Evolutionary conservation across 2,888 invertebrate species (phyloP), one percentile per base, ranked within the genome.

Genomic region (Brachypterus glaber): DNA sequence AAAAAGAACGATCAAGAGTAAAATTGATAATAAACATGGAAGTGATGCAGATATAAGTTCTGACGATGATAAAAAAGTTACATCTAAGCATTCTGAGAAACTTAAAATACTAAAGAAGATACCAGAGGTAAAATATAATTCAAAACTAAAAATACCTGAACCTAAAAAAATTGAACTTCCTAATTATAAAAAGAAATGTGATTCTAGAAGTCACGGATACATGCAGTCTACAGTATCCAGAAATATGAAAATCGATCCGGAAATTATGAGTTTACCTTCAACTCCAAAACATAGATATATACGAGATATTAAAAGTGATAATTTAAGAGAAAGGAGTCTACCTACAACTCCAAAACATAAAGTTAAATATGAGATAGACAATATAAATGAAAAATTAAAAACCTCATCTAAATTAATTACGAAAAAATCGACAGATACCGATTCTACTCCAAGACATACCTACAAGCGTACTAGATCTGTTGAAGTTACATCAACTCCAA

Each of bases 191-290:
- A 27, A n/a, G n/a, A 62, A 59, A 49, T 51, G 52, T 38, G 59
- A 60, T 30, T 51, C 36, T 16, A 47, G 57, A 35, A 49, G 59
- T 14, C 68, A 67, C 51, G 70, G 74, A 29, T 76, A 76, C 46
- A 76, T 76, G 76, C 71, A 71, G 45, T 74, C 75, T 1, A 76
- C 76, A 15, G 53, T 76, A 27, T 73, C 76, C 1, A 62, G 73
- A 45, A 69, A 69, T 51, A 63, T 73, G 55, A 73, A 74, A 54
- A 65, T 69, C 8, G 27, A 27, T 13, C 8, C 8, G 12, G 8
- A 9, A 27, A 4, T 27, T 9, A 27, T 4, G 12, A 13, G 4
- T 27, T 11, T 11, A 9, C 5, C 27, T 5, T 9, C 27, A 11
- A 9, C 27, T 9, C 4, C 12, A 27, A 27, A 27, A 27, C 12